phyloP scores from a whole-genome alignment of 2,797 vertebrate species.

The Antennarius maculatus region DNA sequence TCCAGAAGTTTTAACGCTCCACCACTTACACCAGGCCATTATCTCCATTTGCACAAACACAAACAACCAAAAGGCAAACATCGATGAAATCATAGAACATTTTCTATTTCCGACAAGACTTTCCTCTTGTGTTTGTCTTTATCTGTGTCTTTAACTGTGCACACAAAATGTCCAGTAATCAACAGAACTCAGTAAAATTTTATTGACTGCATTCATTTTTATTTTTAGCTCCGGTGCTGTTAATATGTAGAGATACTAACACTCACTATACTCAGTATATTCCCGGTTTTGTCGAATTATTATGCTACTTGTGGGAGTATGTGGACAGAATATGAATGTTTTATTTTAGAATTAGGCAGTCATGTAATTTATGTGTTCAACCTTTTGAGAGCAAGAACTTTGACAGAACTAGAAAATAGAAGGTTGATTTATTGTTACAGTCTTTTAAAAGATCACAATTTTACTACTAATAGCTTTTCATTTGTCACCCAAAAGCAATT shows the following conservation, averaged over 20 bases:
- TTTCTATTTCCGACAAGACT: background rate
- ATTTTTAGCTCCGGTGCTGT: background rate
- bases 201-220: background rate
- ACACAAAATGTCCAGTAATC: constrained; percentile 5
- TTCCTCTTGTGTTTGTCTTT: background rate
- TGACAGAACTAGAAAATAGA: too few species aligned
- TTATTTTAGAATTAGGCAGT: background rate
- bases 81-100: background rate
- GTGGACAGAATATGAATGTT: background rate
- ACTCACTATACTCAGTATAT: too few species aligned
- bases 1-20: background rate
- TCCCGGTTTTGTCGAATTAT: too few species aligned
- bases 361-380: background rate
- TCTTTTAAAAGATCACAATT: too few species aligned
- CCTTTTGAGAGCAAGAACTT: background rate
- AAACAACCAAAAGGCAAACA: background rate
- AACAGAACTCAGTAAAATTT: background rate
- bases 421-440: too few species aligned
- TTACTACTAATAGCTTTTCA: too few species aligned
- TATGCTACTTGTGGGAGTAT: too few species aligned
- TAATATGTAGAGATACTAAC: background rate
- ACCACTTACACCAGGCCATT: background rate
- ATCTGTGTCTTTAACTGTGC: constrained; percentile 8
- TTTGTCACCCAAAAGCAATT: too few species aligned
- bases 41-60: constrained; percentile 4